Conservation (phyloP, 37 sponge, comb jelly and placozoan species). For the Beroe ovata region DNA sequence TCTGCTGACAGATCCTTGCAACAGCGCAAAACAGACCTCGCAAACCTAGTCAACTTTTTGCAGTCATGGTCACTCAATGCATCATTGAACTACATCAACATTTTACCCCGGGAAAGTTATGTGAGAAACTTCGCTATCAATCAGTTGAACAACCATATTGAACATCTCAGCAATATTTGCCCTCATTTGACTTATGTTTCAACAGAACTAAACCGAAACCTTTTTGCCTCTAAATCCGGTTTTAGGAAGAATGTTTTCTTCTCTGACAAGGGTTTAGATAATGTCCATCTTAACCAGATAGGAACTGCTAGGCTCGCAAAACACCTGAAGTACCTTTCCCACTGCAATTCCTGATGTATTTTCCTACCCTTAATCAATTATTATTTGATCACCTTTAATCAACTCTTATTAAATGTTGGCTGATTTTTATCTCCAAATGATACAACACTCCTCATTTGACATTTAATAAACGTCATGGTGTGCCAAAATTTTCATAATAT, state of each 20-base stretch:
- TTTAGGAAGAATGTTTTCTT: not conserved
- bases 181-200: not conserved
- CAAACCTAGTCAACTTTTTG: not conserved
- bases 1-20: not conserved
- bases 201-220: not conserved
- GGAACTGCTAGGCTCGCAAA: not conserved
- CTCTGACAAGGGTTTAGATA: not conserved
- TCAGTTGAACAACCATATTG: not conserved
- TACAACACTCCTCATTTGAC: not conserved
- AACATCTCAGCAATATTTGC: not conserved
- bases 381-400: not conserved
- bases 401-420: not conserved
- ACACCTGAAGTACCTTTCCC: not conserved
- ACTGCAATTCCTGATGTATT: not conserved
- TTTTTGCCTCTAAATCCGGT: not conserved
- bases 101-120: not conserved
- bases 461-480: not conserved
- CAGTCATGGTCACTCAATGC: not conserved
- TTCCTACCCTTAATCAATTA: not conserved
- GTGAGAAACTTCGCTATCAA: not conserved
- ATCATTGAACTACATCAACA: not conserved
- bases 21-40: not conserved
- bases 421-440: not conserved
- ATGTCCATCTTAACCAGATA: not conserved
- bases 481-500: not conserved